phyloP scores from a whole-genome alignment of 2,888 invertebrate species.

The Lasioglossum oenotherae region DNA sequence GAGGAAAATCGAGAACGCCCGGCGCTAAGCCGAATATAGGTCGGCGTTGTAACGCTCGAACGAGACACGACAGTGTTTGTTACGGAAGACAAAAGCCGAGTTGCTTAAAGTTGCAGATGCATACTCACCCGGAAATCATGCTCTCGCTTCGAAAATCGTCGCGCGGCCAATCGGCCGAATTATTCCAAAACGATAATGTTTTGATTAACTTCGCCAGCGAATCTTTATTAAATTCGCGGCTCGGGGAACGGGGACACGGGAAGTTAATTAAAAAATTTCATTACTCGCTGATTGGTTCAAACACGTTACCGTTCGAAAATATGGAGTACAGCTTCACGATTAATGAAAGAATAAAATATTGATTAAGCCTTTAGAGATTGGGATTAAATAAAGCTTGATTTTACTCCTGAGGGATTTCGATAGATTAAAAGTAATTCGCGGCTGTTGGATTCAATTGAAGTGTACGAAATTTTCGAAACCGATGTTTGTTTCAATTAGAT shows the following conservation, averaged over 20 bases:
- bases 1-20: constrained; percentile 49
- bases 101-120: constrained; percentile 57
- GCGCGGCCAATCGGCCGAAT: constrained; percentile 27
- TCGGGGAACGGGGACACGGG: neutral
- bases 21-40: constrained; percentile 60
- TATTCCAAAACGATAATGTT: neutral
- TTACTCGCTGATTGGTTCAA: neutral
- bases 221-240: neutral
- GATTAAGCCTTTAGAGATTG: neutral
- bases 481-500: neutral
- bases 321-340: neutral
- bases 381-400: constrained; percentile 1
- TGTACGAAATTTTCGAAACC: neutral
- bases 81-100: constrained; percentile 56
- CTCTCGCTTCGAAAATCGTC: constrained; percentile 3
- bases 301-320: neutral
- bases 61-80: constrained; percentile 59
- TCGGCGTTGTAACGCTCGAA: constrained; percentile 61
- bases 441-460: neutral
- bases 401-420: neutral
- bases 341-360: neutral
- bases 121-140: constrained; percentile 26
- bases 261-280: neutral
- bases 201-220: neutral
- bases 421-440: neutral